phyloP scores from a whole-genome alignment of 30 jellyfish, hydroid and myxozoan genomes.

The Catostylus mosaicus region DNA sequence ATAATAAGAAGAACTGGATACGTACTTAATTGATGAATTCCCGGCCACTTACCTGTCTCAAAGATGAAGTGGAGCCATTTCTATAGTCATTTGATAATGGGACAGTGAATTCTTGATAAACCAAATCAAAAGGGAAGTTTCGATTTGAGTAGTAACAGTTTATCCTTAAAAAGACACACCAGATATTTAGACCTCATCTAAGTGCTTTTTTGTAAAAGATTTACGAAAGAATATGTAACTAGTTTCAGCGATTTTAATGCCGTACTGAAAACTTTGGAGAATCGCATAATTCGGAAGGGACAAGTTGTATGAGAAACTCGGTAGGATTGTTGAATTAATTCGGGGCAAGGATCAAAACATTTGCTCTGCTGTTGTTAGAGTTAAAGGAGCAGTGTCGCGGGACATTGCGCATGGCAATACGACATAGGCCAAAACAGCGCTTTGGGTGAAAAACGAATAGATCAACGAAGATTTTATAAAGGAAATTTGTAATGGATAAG shows the following conservation, averaged over 20 bases:
- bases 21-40: too few relatives aligned
- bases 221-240: slow-evolving; percentile 10
- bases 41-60: neutral
- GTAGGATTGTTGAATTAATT: slow-evolving; percentile 11
- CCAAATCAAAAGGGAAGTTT: neutral
- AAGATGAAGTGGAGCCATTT: slow-evolving; percentile 6
- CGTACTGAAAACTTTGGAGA: neutral
- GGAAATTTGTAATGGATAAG: too few relatives aligned
- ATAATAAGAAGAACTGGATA: too few relatives aligned
- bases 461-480: too few relatives aligned
- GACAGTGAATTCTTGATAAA: slow-evolving; percentile 3
- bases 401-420: neutral
- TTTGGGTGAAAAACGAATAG: too few relatives aligned
- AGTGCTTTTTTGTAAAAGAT: neutral
- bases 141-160: slow-evolving; percentile 2
- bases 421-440: too few relatives aligned
- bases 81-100: slow-evolving; percentile 10
- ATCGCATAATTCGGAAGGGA: slow-evolving; percentile 1
- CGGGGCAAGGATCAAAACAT: slow-evolving; percentile 14
- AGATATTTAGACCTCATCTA: neutral
- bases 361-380: slow-evolving; percentile 12
- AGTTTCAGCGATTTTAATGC: slow-evolving; percentile 7
- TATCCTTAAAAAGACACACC: slow-evolving; percentile 1
- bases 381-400: neutral
- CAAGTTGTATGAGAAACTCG: slow-evolving; percentile 34